A percentile compares a stretch with the other conserved stretches of the same genome.
These are phyloP conservation scores for Volucella inanis DNA, from an alignment of 2,888 invertebrate genomes.

Conservation along the genomic window DNA sequence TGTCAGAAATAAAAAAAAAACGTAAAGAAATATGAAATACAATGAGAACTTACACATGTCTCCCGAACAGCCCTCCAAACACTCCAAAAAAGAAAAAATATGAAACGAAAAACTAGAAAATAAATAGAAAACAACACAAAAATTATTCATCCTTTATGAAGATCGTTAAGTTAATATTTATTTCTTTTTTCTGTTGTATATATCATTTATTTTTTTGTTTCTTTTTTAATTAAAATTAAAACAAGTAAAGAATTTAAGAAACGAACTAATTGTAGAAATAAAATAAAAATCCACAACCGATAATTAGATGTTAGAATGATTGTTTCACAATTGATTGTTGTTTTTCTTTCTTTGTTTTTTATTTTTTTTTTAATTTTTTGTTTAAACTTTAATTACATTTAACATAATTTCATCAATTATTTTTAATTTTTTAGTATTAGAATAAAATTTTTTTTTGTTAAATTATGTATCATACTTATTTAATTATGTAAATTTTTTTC, in stretches of 20 bases:
- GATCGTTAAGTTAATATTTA: constrained; percentile 57
- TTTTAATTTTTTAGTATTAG: constrained; percentile 14
- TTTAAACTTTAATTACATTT: constrained; percentile 26
- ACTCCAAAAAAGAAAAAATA: constrained; percentile 5
- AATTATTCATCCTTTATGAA: constrained; percentile 67
- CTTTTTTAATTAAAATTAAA: background rate
- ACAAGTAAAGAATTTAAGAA: constrained; percentile 1
- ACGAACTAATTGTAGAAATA: constrained; percentile 3
- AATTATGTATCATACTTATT: constrained; percentile 43
- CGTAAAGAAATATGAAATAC: too few species aligned
- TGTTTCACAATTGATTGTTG: constrained; percentile 77
- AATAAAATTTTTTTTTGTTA: constrained; percentile 23
- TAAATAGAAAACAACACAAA: constrained; percentile 6
- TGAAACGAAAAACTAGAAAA: background rate
- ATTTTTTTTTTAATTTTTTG: constrained; percentile 37
- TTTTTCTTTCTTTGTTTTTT: constrained; percentile 59
- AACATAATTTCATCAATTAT: constrained; percentile 9
- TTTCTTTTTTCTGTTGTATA: constrained; percentile 15
- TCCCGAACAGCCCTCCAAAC: background rate
- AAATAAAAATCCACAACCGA: constrained; percentile 73
- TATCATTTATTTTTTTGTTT: background rate
- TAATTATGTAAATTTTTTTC: constrained; percentile 57
- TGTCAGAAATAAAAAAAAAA: too few species aligned
- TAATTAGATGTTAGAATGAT: constrained; percentile 76
- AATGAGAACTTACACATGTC: too few species aligned